A percentile compares a stretch with the other conserved stretches of the same genome.
These are phyloP conservation scores for Pseudolycoriella hygida DNA, from an alignment of 2,888 invertebrate genomes.

Conservation along the genomic window DNA sequence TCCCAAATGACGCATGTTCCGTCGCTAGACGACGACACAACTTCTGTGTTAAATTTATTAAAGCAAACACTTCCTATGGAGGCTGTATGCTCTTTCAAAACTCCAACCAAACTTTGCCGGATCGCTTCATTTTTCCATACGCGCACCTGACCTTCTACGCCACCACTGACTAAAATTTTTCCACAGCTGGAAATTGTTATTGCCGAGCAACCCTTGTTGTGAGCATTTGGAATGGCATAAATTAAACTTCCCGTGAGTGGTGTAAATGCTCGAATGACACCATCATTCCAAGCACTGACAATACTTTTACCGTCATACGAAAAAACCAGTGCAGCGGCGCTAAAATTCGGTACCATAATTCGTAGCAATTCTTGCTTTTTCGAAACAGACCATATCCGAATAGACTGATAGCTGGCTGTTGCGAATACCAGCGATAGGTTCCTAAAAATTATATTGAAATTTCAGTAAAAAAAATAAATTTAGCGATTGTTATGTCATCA, in stretches of 20 bases:
- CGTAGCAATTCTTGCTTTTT: conserved; percentile 65
- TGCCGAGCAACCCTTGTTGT: conserved; percentile 66
- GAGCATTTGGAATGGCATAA: conserved; percentile 73
- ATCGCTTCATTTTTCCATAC: conserved; percentile 58
- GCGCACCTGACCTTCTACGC: conserved; percentile 82
- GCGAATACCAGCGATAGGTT: conserved; percentile 72
- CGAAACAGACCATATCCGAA: conserved; percentile 68
- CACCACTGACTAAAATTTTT: conserved; percentile 63
- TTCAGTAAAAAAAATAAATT: too few relatives aligned
- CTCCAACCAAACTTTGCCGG: conserved; percentile 47
- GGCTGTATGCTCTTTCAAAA: conserved; percentile 82
- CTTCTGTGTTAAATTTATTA: conserved; percentile 57
- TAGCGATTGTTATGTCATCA: too few relatives aligned
- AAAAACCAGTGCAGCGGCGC: conserved; percentile 62
- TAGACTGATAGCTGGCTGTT: conserved; percentile 67
- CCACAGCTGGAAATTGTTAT: conserved; percentile 55
- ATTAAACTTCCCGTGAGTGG: conserved; percentile 65
- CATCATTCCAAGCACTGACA: conserved; percentile 72
- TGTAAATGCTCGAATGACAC: conserved; percentile 62
- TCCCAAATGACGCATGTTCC: conserved; percentile 93
- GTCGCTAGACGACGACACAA: conserved; percentile 78
- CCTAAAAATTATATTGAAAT: conserved; percentile 31
- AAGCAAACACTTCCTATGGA: conserved; percentile 69
- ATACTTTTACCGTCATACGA: conserved; percentile 63
- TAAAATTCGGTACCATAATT: conserved; percentile 67